phyloP scores from a whole-genome alignment of 2,888 invertebrate genomes.

The Trissoscelio sp. region DNA sequence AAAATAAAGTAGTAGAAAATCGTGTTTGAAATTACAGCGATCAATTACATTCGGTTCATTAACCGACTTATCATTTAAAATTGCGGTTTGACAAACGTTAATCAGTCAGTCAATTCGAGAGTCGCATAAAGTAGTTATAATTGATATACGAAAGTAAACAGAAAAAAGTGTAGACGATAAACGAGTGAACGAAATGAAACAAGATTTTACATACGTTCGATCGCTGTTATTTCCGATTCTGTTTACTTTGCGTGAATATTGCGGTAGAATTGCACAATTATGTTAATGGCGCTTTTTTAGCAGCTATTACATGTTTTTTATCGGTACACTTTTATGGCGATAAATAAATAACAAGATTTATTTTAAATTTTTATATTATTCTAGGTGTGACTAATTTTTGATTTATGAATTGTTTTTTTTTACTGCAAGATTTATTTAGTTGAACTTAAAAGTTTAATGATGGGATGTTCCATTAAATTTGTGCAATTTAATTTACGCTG shows the following conservation, averaged over 20 bases:
- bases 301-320: too few relatives aligned
- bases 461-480: neutral
- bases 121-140: constrained; percentile 6
- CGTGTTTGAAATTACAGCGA: too few relatives aligned
- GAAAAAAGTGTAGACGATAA: neutral
- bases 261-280: neutral
- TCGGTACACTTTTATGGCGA: too few relatives aligned
- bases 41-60: constrained; percentile 19
- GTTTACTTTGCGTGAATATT: neutral
- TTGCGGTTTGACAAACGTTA: constrained; percentile 31
- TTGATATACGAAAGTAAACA: neutral
- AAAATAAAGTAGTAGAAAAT: too few relatives aligned
- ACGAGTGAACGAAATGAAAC: neutral
- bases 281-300: too few relatives aligned
- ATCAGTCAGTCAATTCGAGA: constrained; percentile 12
- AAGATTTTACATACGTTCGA: neutral
- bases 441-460: neutral
- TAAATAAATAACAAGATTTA: too few relatives aligned
- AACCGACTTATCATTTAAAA: constrained; percentile 41
- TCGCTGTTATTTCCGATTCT: neutral
- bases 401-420: too few relatives aligned
- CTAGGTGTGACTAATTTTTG: too few relatives aligned
- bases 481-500: constrained; percentile 3
- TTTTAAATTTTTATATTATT: too few relatives aligned
- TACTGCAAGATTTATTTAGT: too few relatives aligned